Evolutionary conservation across 2,113 vertebrate species (phyloP), one percentile per base, ranked within the genome.

Genomic region (Macroglossus sobrinus): DNA sequence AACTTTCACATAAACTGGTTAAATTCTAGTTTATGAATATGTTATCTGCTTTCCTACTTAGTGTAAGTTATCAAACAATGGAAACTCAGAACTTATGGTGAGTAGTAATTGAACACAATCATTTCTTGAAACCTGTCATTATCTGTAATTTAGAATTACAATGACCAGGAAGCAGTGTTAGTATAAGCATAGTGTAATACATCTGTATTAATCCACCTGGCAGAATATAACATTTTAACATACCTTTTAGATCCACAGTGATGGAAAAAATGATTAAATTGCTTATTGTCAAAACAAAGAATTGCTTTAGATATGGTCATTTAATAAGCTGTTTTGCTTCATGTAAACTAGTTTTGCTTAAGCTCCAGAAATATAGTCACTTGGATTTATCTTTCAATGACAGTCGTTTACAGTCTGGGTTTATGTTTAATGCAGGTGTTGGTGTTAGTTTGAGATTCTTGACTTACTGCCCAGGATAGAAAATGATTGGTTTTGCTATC

Each of bases 361-460:
- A 97, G 93, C 82, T 97, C 45, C 66, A 33, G 40, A 94, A 84
- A 89, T 96, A 89, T 18, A 96, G 88, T 96, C 94, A 55, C 22
- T 2, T 30, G 82, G 81, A 57, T 87, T 98, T 98, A 82, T 95
- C 89, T 98, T 94, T 95, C 75, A 38, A 0, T 97, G 95, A 91
- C 94, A 91, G 0, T 80, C 97, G 76, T 84, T 98, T 98, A 96
- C 89, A 95, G 63, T 95, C 97, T 97, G 92, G 93, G 84, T 98
- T 97, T 91, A 96, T 15, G 10, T 82, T 96, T 0, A 4, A 57
- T 97, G 96, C 97, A 98, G 98, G 97, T 98, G 97, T 85, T 98
- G 96, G 96, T 98, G 96, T 68, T 95, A 96, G 57, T 96, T 97
- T 94, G 96, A 96, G 63, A 95, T 98, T 92, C 84, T 98, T 97